Conservation (phyloP, 2,113 vertebrate genomes). For the Procavia capensis region DNA sequence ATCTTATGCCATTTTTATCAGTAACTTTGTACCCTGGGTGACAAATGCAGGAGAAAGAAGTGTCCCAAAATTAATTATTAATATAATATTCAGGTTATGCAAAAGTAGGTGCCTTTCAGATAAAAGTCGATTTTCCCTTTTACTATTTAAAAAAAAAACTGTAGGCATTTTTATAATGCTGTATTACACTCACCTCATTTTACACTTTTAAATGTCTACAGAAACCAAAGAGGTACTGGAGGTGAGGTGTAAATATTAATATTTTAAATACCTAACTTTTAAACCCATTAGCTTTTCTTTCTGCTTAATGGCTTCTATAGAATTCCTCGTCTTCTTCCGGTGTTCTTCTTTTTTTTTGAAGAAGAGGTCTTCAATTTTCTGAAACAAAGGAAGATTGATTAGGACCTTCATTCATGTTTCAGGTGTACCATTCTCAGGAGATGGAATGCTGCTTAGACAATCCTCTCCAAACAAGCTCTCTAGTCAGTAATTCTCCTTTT, state of each 20-base stretch:
- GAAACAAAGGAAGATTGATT: conserved; percentile 25
- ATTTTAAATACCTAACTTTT: conserved; percentile 37
- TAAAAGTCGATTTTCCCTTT: not conserved
- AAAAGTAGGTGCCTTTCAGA: not conserved
- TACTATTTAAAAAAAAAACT: conserved; percentile 26
- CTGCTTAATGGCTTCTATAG: not conserved
- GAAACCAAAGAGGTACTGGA: not conserved
- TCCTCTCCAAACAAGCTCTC: conserved; percentile 37
- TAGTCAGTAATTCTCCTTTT: conserved; percentile 26
- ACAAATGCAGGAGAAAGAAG: not conserved
- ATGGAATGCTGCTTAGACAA: conserved; percentile 51
- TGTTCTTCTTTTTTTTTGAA: not conserved
- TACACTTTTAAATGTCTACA: conserved; percentile 1
- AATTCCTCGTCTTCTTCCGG: conserved; percentile 8
- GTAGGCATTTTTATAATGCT: not conserved
- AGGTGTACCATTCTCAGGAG: not conserved
- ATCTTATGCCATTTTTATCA: not conserved
- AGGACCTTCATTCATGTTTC: not conserved
- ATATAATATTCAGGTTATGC: no score
- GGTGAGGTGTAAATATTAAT: not conserved
- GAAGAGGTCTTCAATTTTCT: conserved; percentile 43
- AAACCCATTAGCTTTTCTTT: conserved; percentile 35
- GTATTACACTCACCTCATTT: not conserved
- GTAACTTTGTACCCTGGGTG: not conserved
- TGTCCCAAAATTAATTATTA: not conserved